Evolutionary conservation across 2,113 vertebrate genomes (phyloP).

Genomic region (Erythrocercus mccallii): DNA sequence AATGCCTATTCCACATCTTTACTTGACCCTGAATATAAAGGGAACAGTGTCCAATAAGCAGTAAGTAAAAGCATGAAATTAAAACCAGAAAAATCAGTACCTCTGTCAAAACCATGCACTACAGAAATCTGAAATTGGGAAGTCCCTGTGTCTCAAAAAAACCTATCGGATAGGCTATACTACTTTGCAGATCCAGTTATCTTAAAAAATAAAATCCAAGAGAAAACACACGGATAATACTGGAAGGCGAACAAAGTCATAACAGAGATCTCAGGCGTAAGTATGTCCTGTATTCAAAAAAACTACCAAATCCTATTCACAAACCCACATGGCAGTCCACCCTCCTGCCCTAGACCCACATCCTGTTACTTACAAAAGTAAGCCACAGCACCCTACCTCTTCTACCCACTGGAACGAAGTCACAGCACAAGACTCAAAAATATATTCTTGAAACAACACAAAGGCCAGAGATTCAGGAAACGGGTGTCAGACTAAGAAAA

Average conservation of each 20-base stretch:
- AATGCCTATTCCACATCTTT: neutral
- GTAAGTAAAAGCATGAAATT: neutral
- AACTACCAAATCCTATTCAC: neutral
- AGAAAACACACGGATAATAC: neutral
- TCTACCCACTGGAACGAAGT: slow-evolving; percentile 8
- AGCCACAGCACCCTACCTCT: neutral
- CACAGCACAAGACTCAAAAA: slow-evolving; percentile 37
- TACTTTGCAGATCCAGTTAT: neutral
- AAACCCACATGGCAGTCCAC: neutral
- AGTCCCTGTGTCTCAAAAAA: neutral
- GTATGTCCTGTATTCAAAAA: neutral
- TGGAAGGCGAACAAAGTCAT: neutral
- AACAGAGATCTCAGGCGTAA: neutral
- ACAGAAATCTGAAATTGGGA: neutral
- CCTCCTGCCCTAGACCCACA: slow-evolving; percentile 13
- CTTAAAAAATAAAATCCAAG: neutral
- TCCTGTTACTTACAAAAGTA: slow-evolving; percentile 48
- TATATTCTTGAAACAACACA: neutral
- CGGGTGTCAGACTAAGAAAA: neutral
- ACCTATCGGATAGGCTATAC: neutral
- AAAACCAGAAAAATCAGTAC: neutral
- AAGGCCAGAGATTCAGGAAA: slow-evolving; percentile 34
- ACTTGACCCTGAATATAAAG: neutral
- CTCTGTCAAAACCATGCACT: neutral
- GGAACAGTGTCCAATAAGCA: neutral